These are phyloP conservation scores for Mantis religiosa DNA, from an alignment of 2,888 invertebrate genomes.

Conservation along the genomic window DNA sequence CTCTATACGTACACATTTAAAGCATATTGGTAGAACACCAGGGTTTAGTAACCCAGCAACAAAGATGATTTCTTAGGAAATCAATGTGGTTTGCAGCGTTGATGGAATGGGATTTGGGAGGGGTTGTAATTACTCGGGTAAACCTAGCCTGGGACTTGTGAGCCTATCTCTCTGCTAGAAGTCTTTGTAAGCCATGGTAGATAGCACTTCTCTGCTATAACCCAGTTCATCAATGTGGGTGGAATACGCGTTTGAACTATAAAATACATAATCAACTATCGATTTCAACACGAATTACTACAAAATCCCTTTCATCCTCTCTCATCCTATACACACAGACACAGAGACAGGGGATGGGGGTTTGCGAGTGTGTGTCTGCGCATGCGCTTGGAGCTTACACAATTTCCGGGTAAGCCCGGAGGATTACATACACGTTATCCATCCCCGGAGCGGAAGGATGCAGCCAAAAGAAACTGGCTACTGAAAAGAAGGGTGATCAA, in stretches of 20 bases:
- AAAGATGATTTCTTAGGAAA: too few species aligned
- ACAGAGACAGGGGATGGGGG: neutral
- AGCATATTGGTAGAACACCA: too few species aligned
- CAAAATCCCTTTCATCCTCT: slow-evolving; percentile 1
- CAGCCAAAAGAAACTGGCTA: neutral
- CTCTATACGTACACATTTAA: too few species aligned
- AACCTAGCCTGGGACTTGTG: neutral
- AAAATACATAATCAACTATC: slow-evolving; percentile 19
- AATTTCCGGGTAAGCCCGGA: slow-evolving; percentile 25
- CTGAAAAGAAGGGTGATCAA: neutral
- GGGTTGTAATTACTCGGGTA: too few species aligned
- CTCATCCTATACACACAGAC: neutral
- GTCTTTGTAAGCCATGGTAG: neutral
- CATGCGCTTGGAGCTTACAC: slow-evolving; percentile 7
- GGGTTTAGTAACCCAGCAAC: too few species aligned
- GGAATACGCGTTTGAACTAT: neutral
- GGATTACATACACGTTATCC: slow-evolving; percentile 19
- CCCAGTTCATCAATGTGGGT: neutral
- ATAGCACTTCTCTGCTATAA: neutral
- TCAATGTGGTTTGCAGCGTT: too few species aligned
- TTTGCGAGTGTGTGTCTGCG: neutral
- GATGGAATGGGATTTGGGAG: too few species aligned
- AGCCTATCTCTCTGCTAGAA: neutral
- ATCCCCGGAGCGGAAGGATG: neutral
- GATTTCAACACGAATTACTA: slow-evolving; percentile 21